phyloP scores from a whole-genome alignment of 2,797 vertebrate species.

The Rhinogobio ventralis region DNA sequence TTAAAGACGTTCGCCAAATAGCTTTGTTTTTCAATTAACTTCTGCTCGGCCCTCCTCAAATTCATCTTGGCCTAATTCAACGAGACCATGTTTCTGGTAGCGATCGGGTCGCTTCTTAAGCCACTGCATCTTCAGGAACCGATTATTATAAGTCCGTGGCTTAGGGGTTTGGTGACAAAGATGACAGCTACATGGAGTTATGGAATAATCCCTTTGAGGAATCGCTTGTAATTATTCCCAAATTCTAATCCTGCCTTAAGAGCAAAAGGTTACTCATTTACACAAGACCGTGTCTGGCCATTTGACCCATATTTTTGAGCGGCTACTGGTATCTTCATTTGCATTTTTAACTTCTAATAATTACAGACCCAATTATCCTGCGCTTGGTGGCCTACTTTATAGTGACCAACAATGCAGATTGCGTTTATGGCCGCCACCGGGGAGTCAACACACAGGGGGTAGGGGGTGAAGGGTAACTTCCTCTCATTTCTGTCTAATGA shows the following conservation, averaged over 20 bases:
- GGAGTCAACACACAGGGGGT: not conserved
- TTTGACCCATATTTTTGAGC: constrained; percentile 18
- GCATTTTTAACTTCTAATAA: constrained; percentile 81
- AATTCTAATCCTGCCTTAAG: constrained; percentile 77
- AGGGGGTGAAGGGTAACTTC: not conserved
- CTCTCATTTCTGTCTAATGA: not conserved
- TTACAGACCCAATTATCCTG: constrained; percentile 75
- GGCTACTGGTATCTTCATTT: constrained; percentile 71
- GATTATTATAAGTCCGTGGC: constrained; percentile 57
- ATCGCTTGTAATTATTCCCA: constrained; percentile 69
- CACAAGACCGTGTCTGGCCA: constrained; percentile 19
- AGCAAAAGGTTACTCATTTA: constrained; percentile 72
- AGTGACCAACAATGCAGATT: constrained; percentile 58
- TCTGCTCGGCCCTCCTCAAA: constrained; percentile 10
- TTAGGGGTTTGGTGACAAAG: constrained; percentile 56
- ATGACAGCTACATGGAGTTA: constrained; percentile 68
- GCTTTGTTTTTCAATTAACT: constrained; percentile 54
- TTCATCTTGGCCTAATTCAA: constrained; percentile 40
- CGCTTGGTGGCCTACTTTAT: constrained; percentile 77
- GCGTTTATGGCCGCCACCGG: constrained; percentile 28
- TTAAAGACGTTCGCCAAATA: not conserved
- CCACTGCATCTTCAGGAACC: constrained; percentile 54
- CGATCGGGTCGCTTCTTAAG: constrained; percentile 51
- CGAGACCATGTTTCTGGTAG: constrained; percentile 22
- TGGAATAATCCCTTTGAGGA: constrained; percentile 72